Evolutionary conservation across 2,888 invertebrate genomes (phyloP), one percentile per base, ranked within the genome.

Genomic region (Phaonia tiefii): DNA sequence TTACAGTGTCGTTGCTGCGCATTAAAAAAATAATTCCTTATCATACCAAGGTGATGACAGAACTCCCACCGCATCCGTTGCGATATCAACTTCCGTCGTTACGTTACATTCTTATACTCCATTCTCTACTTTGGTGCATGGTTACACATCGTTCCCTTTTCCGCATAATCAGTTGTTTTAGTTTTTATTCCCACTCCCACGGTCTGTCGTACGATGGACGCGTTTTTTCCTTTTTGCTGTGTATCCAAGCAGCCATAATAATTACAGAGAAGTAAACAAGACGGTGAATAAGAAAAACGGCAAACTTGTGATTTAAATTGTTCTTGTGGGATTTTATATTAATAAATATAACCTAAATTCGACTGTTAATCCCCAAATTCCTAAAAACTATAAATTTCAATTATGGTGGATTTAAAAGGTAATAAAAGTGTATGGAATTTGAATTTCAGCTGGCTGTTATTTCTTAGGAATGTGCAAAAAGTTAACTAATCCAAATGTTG

Each of bases 121-220:
- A 1, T 15, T 58, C 31, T 8, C 31, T 5, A 31, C 31, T 8
- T 8, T 8, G 4, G 4, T 31, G 3, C 31, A 31, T 58, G 58
- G 31, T 58, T 58, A 58, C 58, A 58, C 58, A 58, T 58, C 58
- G 58, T 58, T 58, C 37, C 58, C 58, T 31, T 37, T 58, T 58
- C 58, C 31, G 58, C 58, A 58, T 58, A 58, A 58, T 58, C 37
- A 58, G 37, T 37, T 37, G 58, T 17, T 5, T 58, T 1, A 31
- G 31, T 37, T 37, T 58, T 25, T 3, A 25, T 25, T 58, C n/a
- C 26, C 37, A 7, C 5, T 5, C 3, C 31, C 15, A 46, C 46
- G 13, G 3, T 15, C 44, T 44, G 20, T 13, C 13, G 25, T 20
- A 63, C n/a, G 15, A n/a, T n/a, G 0, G 22, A 5, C 4, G 25